These are phyloP conservation scores for Crioceris asparagi DNA, from an alignment of 2,888 invertebrate species.

Conservation along the genomic window DNA sequence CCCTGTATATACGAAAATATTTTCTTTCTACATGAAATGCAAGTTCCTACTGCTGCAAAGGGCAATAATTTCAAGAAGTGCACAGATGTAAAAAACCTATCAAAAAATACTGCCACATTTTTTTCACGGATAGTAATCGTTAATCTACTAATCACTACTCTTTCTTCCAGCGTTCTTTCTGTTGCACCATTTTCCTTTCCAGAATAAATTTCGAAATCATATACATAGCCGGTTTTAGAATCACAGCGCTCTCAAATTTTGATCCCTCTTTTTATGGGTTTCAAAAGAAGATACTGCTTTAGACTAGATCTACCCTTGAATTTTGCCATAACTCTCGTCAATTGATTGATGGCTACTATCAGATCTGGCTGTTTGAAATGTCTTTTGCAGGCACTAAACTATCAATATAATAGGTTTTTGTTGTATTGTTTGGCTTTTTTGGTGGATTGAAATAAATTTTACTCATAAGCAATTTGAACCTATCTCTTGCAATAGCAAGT, in stretches of 20 bases:
- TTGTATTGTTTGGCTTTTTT: conserved; percentile 2
- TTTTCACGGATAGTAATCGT: not conserved
- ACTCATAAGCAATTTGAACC: conserved; percentile 3
- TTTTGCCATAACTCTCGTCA: conserved; percentile 1
- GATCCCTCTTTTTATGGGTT: conserved; percentile 16
- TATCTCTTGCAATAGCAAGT: conserved; percentile 6
- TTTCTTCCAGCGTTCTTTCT: conserved; percentile 7
- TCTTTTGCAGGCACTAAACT: conserved; percentile 6
- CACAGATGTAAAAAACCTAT: conserved; percentile 4
- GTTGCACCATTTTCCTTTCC: conserved; percentile 10
- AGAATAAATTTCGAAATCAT: conserved; percentile 14
- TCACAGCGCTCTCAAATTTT: conserved; percentile 14
- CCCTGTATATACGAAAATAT: no score
- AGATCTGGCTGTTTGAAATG: conserved; percentile 1
- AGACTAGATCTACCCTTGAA: conserved; percentile 1
- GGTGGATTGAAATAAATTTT: conserved; percentile 6
- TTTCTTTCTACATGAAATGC: no score
- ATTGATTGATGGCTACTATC: not conserved
- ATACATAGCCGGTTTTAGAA: conserved; percentile 12
- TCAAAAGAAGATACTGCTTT: conserved; percentile 6
- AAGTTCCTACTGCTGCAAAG: conserved; percentile 6
- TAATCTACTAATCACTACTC: conserved; percentile 6
- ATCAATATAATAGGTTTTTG: conserved; percentile 7
- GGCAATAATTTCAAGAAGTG: conserved; percentile 1
- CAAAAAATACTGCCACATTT: conserved; percentile 3